Percentiles rank a stretch among this genome's conserved stretches.
Evolutionary conservation across 2,797 vertebrate species (phyloP).

Genomic region (Ispidina lecontei): DNA sequence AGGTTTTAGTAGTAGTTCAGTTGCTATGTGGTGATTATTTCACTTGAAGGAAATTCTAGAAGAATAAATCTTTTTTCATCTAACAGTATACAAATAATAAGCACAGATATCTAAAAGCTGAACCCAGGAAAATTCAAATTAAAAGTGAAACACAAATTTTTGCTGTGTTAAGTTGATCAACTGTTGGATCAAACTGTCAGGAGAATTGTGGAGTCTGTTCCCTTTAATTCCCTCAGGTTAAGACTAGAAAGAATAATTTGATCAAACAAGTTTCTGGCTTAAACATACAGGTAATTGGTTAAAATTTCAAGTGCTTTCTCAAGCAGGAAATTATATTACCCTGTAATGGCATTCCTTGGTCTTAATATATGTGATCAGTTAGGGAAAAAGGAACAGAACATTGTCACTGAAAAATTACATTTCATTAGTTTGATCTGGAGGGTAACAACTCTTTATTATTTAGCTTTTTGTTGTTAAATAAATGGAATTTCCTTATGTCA

Average conservation of each 20-base stretch:
- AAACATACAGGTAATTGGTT: not conserved
- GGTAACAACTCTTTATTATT: not conserved
- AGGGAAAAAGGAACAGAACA: not conserved
- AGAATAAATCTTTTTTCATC: not conserved
- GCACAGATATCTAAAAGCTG: not conserved
- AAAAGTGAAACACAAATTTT: not conserved
- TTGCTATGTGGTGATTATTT: not conserved
- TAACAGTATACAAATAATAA: not conserved
- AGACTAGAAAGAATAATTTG: not conserved
- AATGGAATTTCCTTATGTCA: not conserved
- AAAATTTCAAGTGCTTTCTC: conserved; percentile 1
- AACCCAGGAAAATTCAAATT: not conserved
- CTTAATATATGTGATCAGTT: conserved; percentile 30
- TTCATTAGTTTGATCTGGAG: not conserved
- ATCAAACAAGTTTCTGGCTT: conserved; percentile 20
- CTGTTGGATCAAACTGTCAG: not conserved
- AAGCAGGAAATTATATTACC: conserved; percentile 36
- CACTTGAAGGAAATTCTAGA: not conserved
- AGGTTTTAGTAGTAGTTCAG: not conserved
- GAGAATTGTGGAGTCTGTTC: not conserved
- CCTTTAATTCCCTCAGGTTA: not conserved
- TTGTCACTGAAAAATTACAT: conserved; percentile 1
- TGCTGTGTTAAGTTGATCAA: not conserved
- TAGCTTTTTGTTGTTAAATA: not conserved
- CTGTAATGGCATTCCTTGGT: not conserved